Conservation (phyloP, 2,888 invertebrate species). For the Macrosiphum euphorbiae region DNA sequence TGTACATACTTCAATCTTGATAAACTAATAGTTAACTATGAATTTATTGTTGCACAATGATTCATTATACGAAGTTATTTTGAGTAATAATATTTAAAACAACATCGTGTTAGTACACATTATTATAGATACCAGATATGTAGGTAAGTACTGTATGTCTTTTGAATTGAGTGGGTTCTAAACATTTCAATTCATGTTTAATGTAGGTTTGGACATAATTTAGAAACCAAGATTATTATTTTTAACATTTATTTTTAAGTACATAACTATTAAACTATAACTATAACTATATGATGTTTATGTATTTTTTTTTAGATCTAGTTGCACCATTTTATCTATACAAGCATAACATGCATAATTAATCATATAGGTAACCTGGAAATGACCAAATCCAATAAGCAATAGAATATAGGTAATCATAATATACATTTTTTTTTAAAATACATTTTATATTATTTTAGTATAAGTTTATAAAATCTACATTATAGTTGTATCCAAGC, state of each 20-base stretch:
- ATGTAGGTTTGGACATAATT: constrained; percentile 45
- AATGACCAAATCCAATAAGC: background rate
- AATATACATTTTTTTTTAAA: background rate
- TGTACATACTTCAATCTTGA: constrained; percentile 51
- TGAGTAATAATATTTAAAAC: constrained; percentile 43
- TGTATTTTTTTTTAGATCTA: background rate
- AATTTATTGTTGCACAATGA: constrained; percentile 51
- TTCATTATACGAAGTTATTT: constrained; percentile 53
- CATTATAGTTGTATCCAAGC: background rate
- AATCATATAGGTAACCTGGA: background rate
- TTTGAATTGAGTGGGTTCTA: constrained; percentile 46
- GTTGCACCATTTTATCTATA: background rate
- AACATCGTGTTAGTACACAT: constrained; percentile 13
- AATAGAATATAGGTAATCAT: background rate
- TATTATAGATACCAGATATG: background rate
- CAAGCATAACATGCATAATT: background rate
- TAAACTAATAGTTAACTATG: constrained; percentile 61
- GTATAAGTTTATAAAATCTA: background rate
- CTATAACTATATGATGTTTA: background rate
- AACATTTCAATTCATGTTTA: constrained; percentile 36
- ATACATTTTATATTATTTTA: background rate
- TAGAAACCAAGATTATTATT: background rate
- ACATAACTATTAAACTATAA: background rate
- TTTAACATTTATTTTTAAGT: constrained; percentile 6
- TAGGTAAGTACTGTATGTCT: constrained; percentile 2